Base-by-base conservation (phyloP, 1,140 invertebrate genomes). In the Conus ventricosus region DNA sequence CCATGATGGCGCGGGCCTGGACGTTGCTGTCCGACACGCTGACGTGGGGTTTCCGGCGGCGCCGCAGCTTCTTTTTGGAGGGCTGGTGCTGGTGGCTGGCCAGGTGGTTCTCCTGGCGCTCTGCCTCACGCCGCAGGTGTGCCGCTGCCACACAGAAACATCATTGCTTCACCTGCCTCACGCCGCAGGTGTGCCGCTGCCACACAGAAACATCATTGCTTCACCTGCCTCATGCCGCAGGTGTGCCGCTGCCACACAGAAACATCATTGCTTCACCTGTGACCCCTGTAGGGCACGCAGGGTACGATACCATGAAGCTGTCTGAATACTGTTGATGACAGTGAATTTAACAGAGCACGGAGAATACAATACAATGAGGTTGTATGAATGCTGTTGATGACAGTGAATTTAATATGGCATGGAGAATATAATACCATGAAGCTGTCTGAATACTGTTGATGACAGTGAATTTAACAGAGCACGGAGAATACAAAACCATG, bases 41-140 rank as follows among this genome's bases (percentile, higher is more conserved):
- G 10, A 84, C 84, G 51, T 87, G 80, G 15, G 85, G 82, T 87
- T 91, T 90, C 15, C 91, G 88, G n/a, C 91, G 89, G 87, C 90
- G 92, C 23, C 91, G 88, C 23, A 92, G 81, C 87, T 93, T 92
- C 75, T 91, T 92, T 87, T 93, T 93, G 23, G 89, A 51, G 23
- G 71, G 54, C 39, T 87, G 75, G n/a, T 87, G 83, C 83, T 88
- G 86, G 63, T 89, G 89, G 60, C 87, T 90, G 78, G 87, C 89
- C 83, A 89, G 81, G 39, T 89, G 88, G 15, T 81, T 83, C 82
- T 92, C 90, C 82, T 90, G 85, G 63, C 91, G 89, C 57, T 92
- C 91, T n/a, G 90, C 90, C 57, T 93, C 92, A 78, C 89, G 88
- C 27, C 91, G 85, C 55, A 93, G 71, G 51, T 92, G 91, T 15